Evolutionary conservation across 2,113 vertebrate genomes (phyloP).

Genomic region (Mirza zaza): DNA sequence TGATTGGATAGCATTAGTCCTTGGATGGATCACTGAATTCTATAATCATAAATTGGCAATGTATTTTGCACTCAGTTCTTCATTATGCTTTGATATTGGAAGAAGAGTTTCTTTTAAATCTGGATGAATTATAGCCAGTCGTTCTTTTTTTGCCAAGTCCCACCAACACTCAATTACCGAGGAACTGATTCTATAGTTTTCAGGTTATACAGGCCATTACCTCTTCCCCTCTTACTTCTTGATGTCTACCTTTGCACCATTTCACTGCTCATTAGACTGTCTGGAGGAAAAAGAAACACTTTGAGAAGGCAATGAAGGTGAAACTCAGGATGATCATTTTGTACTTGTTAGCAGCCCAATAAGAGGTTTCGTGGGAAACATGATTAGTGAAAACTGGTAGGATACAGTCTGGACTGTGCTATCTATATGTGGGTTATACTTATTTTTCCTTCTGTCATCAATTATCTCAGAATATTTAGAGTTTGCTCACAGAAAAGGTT

Average conservation of each 20-base stretch:
- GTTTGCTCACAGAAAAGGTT: not conserved
- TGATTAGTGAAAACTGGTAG: not conserved
- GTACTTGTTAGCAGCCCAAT: constrained; percentile 41
- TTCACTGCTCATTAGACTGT: constrained; percentile 50
- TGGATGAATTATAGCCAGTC: constrained; percentile 44
- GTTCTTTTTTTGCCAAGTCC: constrained; percentile 50
- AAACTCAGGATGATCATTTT: constrained; percentile 44
- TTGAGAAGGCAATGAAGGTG: constrained; percentile 52
- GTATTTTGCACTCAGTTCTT: constrained; percentile 48
- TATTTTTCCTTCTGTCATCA: not conserved
- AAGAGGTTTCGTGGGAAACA: constrained; percentile 33
- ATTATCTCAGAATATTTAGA: not conserved
- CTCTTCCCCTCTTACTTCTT: not conserved
- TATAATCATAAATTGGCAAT: constrained; percentile 46
- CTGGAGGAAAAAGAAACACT: not conserved
- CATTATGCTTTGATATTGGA: constrained; percentile 44
- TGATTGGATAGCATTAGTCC: constrained; percentile 12
- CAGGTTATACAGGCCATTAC: constrained; percentile 56
- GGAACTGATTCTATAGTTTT: constrained; percentile 50
- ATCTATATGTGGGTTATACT: not conserved
- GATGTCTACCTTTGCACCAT: constrained; percentile 19
- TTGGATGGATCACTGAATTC: constrained; percentile 54
- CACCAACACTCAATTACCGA: constrained; percentile 53
- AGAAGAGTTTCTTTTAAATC: constrained; percentile 54
- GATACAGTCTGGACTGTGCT: not conserved